Evolutionary conservation across 2,113 vertebrate species (phyloP), one percentile per base, ranked within the genome.

Genomic region (Epinephelus moara): DNA sequence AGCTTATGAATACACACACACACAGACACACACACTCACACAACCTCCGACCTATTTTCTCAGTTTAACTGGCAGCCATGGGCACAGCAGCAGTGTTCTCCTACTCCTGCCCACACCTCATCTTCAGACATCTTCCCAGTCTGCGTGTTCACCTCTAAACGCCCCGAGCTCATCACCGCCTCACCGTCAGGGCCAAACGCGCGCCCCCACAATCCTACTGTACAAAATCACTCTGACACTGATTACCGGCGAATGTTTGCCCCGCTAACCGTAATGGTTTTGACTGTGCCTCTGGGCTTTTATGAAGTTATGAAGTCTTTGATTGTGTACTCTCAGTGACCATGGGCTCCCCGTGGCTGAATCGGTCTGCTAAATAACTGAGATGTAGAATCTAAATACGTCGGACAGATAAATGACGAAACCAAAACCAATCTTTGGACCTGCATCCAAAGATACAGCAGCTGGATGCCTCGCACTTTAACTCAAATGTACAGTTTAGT

Each of bases 221-320:
- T 70, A 71, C 75, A 93, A 87, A 91, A 91, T 91, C 87, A 87
- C 86, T 72, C 75, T 92, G 91, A 94, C 88, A 85, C 85, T 92
- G 92, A 94, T 94, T 91, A 81, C 85, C 25, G 12, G 75, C 74
- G 81, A 90, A 91, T 69, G 84, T 86, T 91, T 87, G 81, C 85
- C 85, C 81, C 7, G 19, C 71, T 78, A 78, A 87, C 87, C 75
- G 47, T 91, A 89, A 90, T 84, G 89, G 80, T 64, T 89, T 86
- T 87, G 84, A 85, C 73, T 80, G 71, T 70, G 88, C 89, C 90
- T 85, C 63, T 14, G 59, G 85, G 85, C 80, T 85, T 90, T 92
- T 72, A 77, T 87, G 69, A 87, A 89, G 82, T 89, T 89, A 90
- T 78, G 64, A 84, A 84, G 85, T 77, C 88, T 90, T 88, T 92